Percentiles rank a stretch among this genome's conserved stretches.
phyloP scores from a whole-genome alignment of 2,113 vertebrate species.

The Astur gentilis region DNA sequence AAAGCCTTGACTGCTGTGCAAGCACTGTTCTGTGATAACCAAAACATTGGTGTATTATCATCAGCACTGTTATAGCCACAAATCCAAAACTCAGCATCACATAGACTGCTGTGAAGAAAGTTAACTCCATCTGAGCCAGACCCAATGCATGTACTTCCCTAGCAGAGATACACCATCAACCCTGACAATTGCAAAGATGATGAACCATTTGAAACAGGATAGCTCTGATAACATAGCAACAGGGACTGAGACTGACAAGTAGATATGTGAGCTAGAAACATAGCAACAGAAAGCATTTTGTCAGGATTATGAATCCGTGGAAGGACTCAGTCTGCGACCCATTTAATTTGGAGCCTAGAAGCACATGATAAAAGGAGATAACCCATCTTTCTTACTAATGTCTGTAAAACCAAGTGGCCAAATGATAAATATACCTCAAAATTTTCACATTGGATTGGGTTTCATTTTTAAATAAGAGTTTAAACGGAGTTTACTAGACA shows the following conservation, averaged over 20 bases:
- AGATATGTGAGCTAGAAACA: neutral
- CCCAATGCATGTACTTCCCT: neutral
- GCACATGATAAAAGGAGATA: neutral
- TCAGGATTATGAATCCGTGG: neutral
- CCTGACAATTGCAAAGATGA: neutral
- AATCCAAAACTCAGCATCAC: neutral
- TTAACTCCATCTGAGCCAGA: neutral
- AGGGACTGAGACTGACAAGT: neutral
- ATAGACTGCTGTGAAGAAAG: neutral
- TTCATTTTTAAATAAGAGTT: neutral
- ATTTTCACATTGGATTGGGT: neutral
- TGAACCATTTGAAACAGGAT: neutral
- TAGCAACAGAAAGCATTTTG: neutral
- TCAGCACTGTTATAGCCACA: neutral
- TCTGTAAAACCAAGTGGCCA: neutral
- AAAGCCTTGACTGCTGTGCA: neutral
- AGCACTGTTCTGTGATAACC: neutral
- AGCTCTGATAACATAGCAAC: neutral
- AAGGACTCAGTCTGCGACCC: accelerated
- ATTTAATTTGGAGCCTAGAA: neutral
- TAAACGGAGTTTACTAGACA: neutral
- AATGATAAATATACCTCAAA: neutral
- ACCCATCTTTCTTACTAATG: neutral
- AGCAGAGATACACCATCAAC: neutral
- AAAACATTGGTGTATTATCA: neutral